Evolutionary conservation across 2,797 vertebrate genomes (phyloP), one percentile per base, ranked within the genome.

Genomic region (Adrianichthys oophorus): DNA sequence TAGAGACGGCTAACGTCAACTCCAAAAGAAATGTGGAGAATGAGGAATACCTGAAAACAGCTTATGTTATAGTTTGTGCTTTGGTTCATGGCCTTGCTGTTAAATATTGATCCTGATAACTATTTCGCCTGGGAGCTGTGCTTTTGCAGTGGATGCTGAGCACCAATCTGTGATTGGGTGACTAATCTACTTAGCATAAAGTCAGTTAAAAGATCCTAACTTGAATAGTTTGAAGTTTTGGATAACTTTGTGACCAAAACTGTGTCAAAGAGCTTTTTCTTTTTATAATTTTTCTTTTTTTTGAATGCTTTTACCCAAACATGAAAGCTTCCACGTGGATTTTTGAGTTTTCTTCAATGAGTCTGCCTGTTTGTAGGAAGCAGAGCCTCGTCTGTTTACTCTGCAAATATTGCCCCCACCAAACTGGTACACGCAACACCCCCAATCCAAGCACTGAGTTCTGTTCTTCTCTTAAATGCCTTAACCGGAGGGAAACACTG

Each of bases 321-420:
- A n/a, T 52, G 41, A 1, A 3, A 50, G 1, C 6, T 2, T 15
- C 32, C 12, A 18, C 15, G 66, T 26, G 70, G 53, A 59, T 41
- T 70, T 44, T 4, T 16, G 50, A 67, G 42, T 68, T 73, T 18
- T 21, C 61, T 70, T 81, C 48, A 75, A 58, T 70, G 59, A 64
- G 66, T 44, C 16, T 0, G 7, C 56, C 23, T 74, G 66, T 55
- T 49, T 78, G 55, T 65, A 82, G 62, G 78, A 58, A 78, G 74
- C 59, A 65, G 59, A 68, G 57, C 62, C 46, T 66, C 2, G 3
- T 70, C 54, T 90, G 80, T 87, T 86, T 89, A 73, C 85, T 85
- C 51, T 82, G 80, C 58, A 85, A 84, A 85, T 74, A 85, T 66
- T 57, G 48, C 68, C 74, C 70, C 65, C 57, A 61, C 64, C 66